phyloP scores from a whole-genome alignment of 1,140 invertebrate species.

The Microvelia longipes region DNA sequence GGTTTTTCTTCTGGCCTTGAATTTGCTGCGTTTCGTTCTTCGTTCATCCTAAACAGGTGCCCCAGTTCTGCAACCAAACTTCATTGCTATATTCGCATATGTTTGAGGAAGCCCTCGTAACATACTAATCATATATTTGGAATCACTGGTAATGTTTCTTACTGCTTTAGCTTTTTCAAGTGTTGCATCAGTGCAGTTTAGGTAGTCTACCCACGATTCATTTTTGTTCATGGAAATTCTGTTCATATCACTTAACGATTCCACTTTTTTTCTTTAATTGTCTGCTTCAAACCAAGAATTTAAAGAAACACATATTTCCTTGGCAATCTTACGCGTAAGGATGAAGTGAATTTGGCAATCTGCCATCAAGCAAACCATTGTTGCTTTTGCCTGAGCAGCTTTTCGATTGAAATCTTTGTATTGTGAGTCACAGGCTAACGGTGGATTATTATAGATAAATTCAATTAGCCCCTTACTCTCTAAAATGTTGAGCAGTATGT shows the following conservation, averaged over 20 bases:
- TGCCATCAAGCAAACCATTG: background rate
- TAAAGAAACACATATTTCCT: background rate
- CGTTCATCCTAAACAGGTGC: background rate
- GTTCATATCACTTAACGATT: background rate
- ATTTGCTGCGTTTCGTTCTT: background rate
- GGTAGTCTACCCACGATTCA: background rate
- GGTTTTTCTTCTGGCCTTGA: background rate
- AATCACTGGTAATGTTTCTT: background rate
- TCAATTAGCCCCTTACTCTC: background rate
- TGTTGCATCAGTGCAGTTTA: background rate
- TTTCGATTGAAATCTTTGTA: background rate
- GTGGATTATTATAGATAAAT: background rate
- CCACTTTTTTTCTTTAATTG: background rate
- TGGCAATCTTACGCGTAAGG: background rate
- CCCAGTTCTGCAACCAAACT: background rate
- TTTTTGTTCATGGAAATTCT: background rate
- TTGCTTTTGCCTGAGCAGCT: background rate
- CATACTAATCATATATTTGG: background rate
- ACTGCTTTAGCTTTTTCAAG: background rate
- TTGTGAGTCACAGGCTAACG: background rate
- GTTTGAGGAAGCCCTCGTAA: background rate
- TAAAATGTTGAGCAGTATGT: background rate
- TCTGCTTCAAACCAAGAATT: background rate
- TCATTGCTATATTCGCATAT: background rate
- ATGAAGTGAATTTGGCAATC: background rate